These are phyloP conservation scores for Climacteris rufus DNA, from an alignment of 2,113 vertebrate species.

Conservation along the genomic window DNA sequence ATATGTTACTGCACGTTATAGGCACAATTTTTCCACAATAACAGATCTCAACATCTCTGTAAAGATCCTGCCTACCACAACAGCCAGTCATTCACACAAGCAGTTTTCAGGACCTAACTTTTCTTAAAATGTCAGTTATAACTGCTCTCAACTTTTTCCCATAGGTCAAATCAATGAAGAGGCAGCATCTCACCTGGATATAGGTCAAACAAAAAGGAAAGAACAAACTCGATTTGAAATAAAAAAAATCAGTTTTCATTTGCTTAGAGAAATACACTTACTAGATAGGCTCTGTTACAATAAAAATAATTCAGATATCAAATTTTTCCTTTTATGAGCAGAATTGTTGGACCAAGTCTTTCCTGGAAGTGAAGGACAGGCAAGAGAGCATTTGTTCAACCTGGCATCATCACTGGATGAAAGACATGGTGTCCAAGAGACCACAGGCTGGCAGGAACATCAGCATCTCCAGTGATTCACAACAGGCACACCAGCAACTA, in stretches of 20 bases:
- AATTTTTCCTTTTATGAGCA: background rate
- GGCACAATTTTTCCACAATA: accelerated
- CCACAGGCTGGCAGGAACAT: background rate
- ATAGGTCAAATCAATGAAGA: background rate
- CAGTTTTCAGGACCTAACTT: background rate
- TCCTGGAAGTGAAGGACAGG: background rate
- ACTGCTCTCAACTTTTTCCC: background rate
- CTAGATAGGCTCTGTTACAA: background rate
- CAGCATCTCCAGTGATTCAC: background rate
- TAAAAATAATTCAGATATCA: background rate
- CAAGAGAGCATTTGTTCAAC: background rate
- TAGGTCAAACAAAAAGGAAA: background rate
- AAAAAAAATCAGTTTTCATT: background rate
- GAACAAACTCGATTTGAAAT: background rate
- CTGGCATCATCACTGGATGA: background rate
- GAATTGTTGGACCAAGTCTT: background rate
- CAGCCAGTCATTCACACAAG: background rate
- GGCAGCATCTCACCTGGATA: background rate
- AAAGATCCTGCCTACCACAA: background rate
- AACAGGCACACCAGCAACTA: background rate
- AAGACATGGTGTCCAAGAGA: background rate
- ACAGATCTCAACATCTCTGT: background rate
- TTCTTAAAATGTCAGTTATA: background rate
- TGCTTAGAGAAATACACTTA: background rate
- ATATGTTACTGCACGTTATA: background rate